phyloP scores from a whole-genome alignment of 1,140 invertebrate genomes.

The Drosophila kohkoa region DNA sequence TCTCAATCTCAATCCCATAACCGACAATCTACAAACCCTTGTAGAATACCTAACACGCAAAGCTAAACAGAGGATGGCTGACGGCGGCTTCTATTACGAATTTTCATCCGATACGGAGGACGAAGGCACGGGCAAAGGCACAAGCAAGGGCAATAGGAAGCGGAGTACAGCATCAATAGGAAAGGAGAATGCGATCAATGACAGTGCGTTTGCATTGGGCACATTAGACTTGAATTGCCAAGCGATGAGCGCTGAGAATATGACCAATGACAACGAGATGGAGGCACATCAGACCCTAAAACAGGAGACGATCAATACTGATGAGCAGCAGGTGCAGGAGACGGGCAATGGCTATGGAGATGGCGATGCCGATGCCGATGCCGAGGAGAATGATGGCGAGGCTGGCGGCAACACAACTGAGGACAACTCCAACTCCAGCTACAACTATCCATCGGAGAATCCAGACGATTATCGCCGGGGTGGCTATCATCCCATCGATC shows the following conservation, averaged over 20 bases:
- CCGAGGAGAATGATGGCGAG: not conserved
- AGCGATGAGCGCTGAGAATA: too few relatives aligned
- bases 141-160: too few relatives aligned
- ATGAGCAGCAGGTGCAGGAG: not conserved
- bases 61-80: not conserved
- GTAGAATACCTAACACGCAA: not conserved
- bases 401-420: not conserved
- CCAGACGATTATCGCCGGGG: slow-evolving; percentile 96
- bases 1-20: too few relatives aligned
- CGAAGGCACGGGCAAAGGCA: too few relatives aligned
- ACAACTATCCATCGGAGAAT: slow-evolving; percentile 89
- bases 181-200: too few relatives aligned
- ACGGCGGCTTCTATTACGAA: not conserved
- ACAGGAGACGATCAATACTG: not conserved
- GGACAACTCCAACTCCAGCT: not conserved
- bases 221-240: too few relatives aligned
- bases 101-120: not conserved
- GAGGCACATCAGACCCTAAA: too few relatives aligned
- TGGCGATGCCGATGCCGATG: not conserved
- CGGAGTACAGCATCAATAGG: too few relatives aligned
- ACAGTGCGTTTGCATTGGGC: too few relatives aligned
- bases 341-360: not conserved
- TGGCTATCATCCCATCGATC: slow-evolving; percentile 97
- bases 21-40: not conserved
- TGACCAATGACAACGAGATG: too few relatives aligned